A percentile compares a stretch with the other conserved stretches of the same genome.
phyloP scores from a whole-genome alignment of 2,113 vertebrate genomes.

The Anas platyrhynchos region DNA sequence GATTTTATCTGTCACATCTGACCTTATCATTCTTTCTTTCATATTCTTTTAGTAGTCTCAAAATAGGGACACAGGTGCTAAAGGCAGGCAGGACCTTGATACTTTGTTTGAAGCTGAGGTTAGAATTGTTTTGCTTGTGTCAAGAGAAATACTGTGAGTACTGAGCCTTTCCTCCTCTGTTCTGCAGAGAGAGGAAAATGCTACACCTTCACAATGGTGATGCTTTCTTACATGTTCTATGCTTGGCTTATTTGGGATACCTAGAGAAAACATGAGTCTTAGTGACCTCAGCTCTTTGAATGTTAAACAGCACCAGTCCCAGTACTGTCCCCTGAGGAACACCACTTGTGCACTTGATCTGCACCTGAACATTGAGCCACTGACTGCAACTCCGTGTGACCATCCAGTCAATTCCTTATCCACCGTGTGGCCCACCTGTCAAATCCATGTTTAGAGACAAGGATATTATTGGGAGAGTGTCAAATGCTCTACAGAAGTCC shows the following conservation, averaged over 20 bases:
- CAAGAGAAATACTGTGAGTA: background rate
- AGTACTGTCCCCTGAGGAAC: too few species aligned
- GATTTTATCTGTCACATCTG: background rate
- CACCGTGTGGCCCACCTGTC: too few species aligned
- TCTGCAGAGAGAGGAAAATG: background rate
- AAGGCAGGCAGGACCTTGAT: background rate
- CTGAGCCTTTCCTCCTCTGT: background rate
- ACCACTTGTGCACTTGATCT: too few species aligned
- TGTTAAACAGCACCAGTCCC: too few species aligned
- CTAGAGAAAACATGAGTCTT: background rate
- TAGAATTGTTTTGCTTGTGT: background rate
- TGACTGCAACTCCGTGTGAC: too few species aligned
- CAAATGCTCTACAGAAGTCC: too few species aligned
- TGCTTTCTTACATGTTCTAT: background rate
- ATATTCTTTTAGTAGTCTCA: background rate
- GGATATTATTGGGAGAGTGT: too few species aligned
- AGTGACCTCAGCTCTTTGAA: background rate
- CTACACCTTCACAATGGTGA: background rate
- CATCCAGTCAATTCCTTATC: too few species aligned
- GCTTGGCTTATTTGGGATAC: background rate
- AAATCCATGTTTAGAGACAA: too few species aligned
- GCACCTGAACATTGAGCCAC: too few species aligned
- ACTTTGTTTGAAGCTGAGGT: background rate
- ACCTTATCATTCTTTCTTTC: background rate
- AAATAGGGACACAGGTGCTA: background rate